Conservation (phyloP, 1,140 invertebrate genomes). For the Lasaia peninsularis region DNA sequence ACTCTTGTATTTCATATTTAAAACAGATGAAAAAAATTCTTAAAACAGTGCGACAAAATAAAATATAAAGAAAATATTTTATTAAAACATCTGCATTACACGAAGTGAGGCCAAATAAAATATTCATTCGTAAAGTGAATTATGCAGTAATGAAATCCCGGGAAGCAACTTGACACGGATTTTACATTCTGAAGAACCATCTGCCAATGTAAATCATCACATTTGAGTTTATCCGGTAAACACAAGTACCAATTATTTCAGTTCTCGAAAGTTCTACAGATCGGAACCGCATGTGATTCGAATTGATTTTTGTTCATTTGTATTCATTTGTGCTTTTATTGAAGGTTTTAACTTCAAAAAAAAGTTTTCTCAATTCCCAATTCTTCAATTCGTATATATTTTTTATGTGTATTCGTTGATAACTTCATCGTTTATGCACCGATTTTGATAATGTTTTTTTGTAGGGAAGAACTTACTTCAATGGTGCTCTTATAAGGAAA, state of each 20-base stretch:
- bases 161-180: slow-evolving; percentile 1
- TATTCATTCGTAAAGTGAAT: slow-evolving; percentile 8
- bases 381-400: too few relatives aligned
- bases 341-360: background rate
- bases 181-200: background rate
- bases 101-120: background rate
- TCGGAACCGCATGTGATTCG: background rate
- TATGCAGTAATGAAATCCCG: slow-evolving; percentile 5
- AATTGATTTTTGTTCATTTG: background rate
- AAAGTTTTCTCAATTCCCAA: too few relatives aligned
- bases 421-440: too few relatives aligned
- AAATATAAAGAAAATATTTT: background rate
- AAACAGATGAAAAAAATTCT: background rate
- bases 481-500: too few relatives aligned
- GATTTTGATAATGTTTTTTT: too few relatives aligned
- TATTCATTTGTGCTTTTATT: background rate
- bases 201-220: background rate
- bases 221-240: background rate
- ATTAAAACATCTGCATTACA: slow-evolving; percentile 1
- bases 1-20: too few relatives aligned
- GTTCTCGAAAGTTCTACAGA: background rate
- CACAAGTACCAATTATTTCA: slow-evolving; percentile 1
- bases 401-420: too few relatives aligned
- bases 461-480: too few relatives aligned
- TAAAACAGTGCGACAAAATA: background rate